Evolutionary conservation across 2,797 vertebrate genomes (phyloP), one percentile per base, ranked within the genome.

Genomic region (Spinus pinus): DNA sequence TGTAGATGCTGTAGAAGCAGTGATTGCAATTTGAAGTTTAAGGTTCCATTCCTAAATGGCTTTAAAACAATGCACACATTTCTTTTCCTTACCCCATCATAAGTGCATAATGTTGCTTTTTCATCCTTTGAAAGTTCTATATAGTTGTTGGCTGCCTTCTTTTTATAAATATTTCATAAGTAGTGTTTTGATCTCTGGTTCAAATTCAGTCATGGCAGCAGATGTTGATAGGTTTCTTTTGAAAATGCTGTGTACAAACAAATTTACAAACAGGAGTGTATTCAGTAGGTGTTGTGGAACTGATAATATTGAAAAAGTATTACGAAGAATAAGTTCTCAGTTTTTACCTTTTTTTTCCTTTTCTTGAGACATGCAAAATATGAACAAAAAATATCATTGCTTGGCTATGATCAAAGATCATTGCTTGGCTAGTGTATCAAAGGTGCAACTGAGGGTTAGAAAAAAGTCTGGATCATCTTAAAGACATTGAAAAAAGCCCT

Each of bases 111-210:
- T 46, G 16, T 46, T 81, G 9, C 27, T 72, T 90, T 92, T 90
- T 65, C 31, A 62, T 57, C 39, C 33, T 92, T 81, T 93, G 54
- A 46, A 81, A 73, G 25, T 77, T 82, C 61, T 49, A 2, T 64
- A 39, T 53, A 64, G 27, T 77, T 66, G 67, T 64, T 58, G 30
- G 14, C 50, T 73, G 79, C 17, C 60, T 90, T 95, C 47, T 77
- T 88, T 90, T 70, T 66, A 84, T 88, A 93, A 93, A 93, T 84
- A 75, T 88, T 94, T 94, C 64, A 93, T 70, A 67, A 77, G n/a
- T 23, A 64, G 60, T 19, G 37, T 94, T 96, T 92, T 94, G 86
- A 90, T 94, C 86, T 95, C 60, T 67, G 46, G 77, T 94, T 90
- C 88, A 85, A 86, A 67, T 94, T 80, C 80, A 94, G 61, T 66